A percentile compares a stretch with the other conserved stretches of the same genome.
Conservation (phyloP, 2,888 invertebrate species). For the Tortricodes alternella region DNA sequence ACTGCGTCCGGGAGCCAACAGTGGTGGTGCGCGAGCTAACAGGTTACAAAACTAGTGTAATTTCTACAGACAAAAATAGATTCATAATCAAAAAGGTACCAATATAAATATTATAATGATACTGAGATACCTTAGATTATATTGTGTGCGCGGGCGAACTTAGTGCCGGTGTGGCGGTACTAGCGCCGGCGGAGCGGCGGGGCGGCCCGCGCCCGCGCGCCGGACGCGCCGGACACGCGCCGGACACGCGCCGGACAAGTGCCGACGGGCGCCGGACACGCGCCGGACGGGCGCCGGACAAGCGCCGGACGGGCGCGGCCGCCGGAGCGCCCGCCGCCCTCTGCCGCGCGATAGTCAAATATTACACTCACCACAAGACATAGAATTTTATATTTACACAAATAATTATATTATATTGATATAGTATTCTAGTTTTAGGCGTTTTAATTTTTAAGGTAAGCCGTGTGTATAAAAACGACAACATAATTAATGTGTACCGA, state of each 20-base stretch:
- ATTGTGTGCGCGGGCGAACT: constrained; percentile 36
- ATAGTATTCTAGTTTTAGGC: constrained; percentile 83
- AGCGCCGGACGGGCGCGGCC: constrained; percentile 14
- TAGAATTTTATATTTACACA: constrained; percentile 84
- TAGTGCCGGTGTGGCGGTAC: constrained; percentile 30
- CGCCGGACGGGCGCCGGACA: background rate
- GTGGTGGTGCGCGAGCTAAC: constrained; percentile 58
- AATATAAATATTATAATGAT: constrained; percentile 81
- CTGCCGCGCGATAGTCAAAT: constrained; percentile 78
- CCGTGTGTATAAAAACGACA: constrained; percentile 56
- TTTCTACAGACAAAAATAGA: constrained; percentile 83
- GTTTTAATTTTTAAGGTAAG: constrained; percentile 76
- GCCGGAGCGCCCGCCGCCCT: constrained; percentile 39
- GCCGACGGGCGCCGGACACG: constrained; percentile 40
- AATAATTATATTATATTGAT: constrained; percentile 82
- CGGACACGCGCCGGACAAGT: constrained; percentile 35
- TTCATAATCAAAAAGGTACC: constrained; percentile 88
- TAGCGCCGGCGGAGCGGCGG: constrained; percentile 38
- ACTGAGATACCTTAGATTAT: constrained; percentile 75
- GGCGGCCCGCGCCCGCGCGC: constrained; percentile 35
- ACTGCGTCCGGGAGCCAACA: constrained; percentile 71
- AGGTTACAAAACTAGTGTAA: constrained; percentile 78
- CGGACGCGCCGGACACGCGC: background rate
- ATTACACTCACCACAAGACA: constrained; percentile 78
- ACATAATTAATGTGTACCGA: constrained; percentile 46